Evolutionary conservation across 2,888 invertebrate genomes (phyloP).

Genomic region (Anagyrus pseudococci): DNA sequence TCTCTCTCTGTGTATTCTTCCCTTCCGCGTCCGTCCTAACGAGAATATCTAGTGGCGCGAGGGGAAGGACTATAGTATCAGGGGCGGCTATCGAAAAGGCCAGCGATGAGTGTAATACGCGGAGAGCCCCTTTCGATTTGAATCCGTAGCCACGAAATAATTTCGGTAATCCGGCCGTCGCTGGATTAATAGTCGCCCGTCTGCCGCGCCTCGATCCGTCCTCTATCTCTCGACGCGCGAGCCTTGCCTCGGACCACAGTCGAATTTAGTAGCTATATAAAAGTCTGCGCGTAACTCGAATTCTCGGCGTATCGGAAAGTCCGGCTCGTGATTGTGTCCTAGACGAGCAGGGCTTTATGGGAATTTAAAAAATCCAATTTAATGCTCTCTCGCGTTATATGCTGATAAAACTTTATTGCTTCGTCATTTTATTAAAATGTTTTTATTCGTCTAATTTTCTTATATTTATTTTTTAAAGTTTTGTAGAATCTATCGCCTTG

Average conservation of each 20-base stretch:
- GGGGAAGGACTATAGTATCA: slow-evolving; percentile 23
- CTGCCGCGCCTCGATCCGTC: not conserved
- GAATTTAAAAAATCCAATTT: slow-evolving; percentile 18
- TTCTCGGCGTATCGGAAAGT: slow-evolving; percentile 20
- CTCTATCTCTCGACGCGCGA: too few species aligned
- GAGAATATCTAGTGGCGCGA: slow-evolving; percentile 37
- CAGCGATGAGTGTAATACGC: slow-evolving; percentile 11
- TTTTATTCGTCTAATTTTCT: too few species aligned
- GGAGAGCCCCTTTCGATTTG: slow-evolving; percentile 48
- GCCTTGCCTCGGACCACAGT: too few species aligned
- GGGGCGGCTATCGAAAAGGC: slow-evolving; percentile 24
- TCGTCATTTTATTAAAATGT: too few species aligned
- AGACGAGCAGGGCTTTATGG: not conserved
- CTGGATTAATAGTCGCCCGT: slow-evolving; percentile 48
- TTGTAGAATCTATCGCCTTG: too few species aligned
- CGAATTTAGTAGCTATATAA: too few species aligned
- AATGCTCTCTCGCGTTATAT: slow-evolving; percentile 8
- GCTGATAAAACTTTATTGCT: not conserved
- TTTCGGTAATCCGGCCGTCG: slow-evolving; percentile 54
- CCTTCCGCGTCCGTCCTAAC: slow-evolving; percentile 34
- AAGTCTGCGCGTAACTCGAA: slow-evolving; percentile 14
- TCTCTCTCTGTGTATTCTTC: slow-evolving; percentile 19
- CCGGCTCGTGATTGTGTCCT: not conserved
- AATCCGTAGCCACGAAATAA: slow-evolving; percentile 51
- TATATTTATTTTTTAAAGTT: too few species aligned